Evolutionary conservation across 1,140 invertebrate species (phyloP), one percentile per base, ranked within the genome.

Genomic region (Macrocentrus cingulum): DNA sequence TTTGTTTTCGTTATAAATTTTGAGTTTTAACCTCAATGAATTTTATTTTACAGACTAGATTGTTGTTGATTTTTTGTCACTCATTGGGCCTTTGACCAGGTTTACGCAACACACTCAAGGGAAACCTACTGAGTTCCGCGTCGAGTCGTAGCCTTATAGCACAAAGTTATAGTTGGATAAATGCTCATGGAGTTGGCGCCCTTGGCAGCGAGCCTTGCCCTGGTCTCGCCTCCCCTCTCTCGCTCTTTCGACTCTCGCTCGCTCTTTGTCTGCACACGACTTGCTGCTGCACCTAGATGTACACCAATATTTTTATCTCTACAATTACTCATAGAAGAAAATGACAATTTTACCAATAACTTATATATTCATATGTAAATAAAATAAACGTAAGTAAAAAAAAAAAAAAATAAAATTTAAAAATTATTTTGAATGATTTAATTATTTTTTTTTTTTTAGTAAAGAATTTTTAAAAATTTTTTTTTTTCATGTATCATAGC

Each of bases 131-230:
- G 36, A 39, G 36, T 39, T 39, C 36, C 36, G 36, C 36, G 11
- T 39, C 36, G 7, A n/a, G 36, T 39, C 8, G 18, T 4, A 19
- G 49, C 18, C 49, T 34, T 36, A 51, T 51, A 16, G 51, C 29
- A 54, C 2, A 44, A n/a, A n/a, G 16, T 16, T 39, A 39, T 20
- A 51, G 46, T 13, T 56, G 36, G 23, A 44, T 16, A 51, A 39
- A 51, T 60, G 61, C 46, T 36, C 58, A 46, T 56, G 41, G 55
- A 67, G 59, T 60, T 62, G 66, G 59, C 62, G 63, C 67, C 67
- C 67, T 70, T 67, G 68, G 60, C 61, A 62, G 60, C 60, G 61
- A 62, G 61, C 60, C 62, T 66, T 66, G 66, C 55, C 58, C 54
- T 61, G 59, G 44, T 64, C 45, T 49, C 29, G 37, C 44, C 42